These are phyloP conservation scores for Mystacides longicornis DNA, from an alignment of 2,888 invertebrate genomes.

Conservation along the genomic window DNA sequence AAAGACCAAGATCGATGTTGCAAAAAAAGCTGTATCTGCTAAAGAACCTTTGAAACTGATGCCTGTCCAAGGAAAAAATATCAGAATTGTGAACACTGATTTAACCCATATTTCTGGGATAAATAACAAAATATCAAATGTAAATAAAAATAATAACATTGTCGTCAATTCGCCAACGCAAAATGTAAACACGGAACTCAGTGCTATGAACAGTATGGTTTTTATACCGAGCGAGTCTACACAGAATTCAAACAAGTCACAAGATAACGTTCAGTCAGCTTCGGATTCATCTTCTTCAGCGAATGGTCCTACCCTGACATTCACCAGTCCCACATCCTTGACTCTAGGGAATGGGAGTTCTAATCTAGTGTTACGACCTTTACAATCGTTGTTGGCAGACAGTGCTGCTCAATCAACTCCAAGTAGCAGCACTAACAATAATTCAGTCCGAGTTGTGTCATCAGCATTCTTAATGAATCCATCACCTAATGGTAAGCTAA, in stretches of 20 bases:
- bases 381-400: background rate
- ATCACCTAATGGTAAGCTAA: no score
- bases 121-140: background rate
- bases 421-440: background rate
- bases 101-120: background rate
- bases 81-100: background rate
- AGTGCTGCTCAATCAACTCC: background rate
- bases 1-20: background rate
- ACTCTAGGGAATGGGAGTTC: background rate
- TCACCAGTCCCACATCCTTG: background rate
- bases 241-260: background rate
- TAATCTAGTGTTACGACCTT: background rate
- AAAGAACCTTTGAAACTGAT: background rate
- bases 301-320: background rate
- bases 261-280: background rate
- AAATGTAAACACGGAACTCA: background rate
- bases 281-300: no score
- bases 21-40: background rate
- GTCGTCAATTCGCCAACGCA: background rate
- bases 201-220: background rate
- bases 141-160: background rate
- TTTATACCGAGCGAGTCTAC: constrained; percentile 1
- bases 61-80: background rate
- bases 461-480: background rate
- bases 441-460: background rate